Evolutionary conservation across 2,113 vertebrate genomes (phyloP).

Genomic region (Numenius arquata): DNA sequence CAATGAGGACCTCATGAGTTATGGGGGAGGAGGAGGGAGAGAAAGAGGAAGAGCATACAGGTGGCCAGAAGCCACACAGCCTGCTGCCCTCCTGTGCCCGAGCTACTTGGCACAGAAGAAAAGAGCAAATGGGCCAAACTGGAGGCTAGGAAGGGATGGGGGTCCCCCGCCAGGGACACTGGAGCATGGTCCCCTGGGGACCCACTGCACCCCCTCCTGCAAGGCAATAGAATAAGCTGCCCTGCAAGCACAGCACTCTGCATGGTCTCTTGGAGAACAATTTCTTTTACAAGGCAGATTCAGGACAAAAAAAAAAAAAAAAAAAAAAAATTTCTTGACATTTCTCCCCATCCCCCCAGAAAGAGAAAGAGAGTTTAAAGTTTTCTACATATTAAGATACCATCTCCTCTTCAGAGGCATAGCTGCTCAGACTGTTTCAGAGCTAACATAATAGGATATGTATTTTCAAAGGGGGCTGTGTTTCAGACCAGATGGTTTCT

Average conservation of each 20-base stretch:
- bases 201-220: fast-evolving
- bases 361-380: background rate
- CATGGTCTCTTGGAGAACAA: background rate
- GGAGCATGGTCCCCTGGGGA: fast-evolving
- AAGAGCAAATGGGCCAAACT: background rate
- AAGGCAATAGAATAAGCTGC: background rate
- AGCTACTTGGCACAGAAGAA: background rate
- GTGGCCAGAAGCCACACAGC: background rate
- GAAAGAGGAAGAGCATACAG: conserved; percentile 32
- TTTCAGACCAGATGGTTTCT: conserved; percentile 82
- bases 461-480: conserved; percentile 80
- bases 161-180: fast-evolving
- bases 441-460: conserved; percentile 77
- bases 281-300: background rate
- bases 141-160: background rate
- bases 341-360: background rate
- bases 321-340: background rate
- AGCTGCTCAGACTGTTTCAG: conserved; percentile 69
- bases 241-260: background rate
- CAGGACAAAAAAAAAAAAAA: background rate
- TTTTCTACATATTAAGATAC: conserved; percentile 57
- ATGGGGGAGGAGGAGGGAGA: background rate
- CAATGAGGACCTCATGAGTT: fast-evolving
- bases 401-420: conserved; percentile 61
- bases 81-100: background rate